These are phyloP conservation scores for Halocaridina rubra DNA, from an alignment of 2,888 invertebrate genomes.

Conservation along the genomic window DNA sequence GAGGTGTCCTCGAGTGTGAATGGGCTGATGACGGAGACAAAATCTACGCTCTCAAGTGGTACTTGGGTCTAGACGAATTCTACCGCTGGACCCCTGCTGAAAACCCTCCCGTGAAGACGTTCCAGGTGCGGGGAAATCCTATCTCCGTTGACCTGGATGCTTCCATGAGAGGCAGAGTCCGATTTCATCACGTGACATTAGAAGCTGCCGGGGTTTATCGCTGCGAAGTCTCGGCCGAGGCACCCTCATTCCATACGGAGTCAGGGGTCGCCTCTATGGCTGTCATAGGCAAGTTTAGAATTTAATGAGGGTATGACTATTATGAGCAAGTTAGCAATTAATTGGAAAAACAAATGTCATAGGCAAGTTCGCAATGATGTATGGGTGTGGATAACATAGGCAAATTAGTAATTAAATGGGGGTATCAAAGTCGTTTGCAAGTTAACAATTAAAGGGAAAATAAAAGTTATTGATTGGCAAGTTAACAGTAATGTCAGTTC, in stretches of 20 bases:
- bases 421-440: too few species aligned
- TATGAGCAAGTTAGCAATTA: too few species aligned
- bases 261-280: slow-evolving; percentile 31
- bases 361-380: too few species aligned
- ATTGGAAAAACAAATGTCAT: too few species aligned
- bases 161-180: slow-evolving; percentile 44
- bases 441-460: too few species aligned
- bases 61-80: slow-evolving; percentile 59
- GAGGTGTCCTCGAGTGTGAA: slow-evolving; percentile 55
- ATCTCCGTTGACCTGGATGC: slow-evolving; percentile 35
- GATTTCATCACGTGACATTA: slow-evolving; percentile 44
- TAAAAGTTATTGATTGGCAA: too few species aligned
- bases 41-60: slow-evolving; percentile 61
- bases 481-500: too few species aligned
- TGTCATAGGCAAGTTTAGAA: slow-evolving; percentile 56
- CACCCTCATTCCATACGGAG: slow-evolving; percentile 56
- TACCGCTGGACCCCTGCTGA: slow-evolving; percentile 62
- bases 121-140: slow-evolving; percentile 31
- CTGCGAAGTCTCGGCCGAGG: slow-evolving; percentile 60
- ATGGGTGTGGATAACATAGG: too few species aligned
- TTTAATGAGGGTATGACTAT: too few species aligned
- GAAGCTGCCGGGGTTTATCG: slow-evolving; percentile 51
- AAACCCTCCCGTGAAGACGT: slow-evolving; percentile 33
- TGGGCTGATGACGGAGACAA: slow-evolving; percentile 37
- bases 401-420: too few species aligned